Base-by-base conservation (phyloP, 2,888 invertebrate genomes). In the Pristionchus mayeri region DNA sequence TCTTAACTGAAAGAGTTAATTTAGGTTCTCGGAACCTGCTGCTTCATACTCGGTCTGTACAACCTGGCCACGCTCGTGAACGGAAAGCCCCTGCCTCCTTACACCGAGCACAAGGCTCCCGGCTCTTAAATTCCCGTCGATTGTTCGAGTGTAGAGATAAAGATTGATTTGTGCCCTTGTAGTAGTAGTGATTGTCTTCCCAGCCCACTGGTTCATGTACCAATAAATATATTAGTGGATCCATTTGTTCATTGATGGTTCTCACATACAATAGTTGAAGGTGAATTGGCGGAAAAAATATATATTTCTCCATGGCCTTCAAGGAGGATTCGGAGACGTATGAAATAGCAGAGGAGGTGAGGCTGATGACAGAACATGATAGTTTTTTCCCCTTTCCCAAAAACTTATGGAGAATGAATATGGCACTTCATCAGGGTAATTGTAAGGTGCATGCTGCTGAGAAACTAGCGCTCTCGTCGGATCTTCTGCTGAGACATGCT, bases 71-170 rank as follows among this genome's bases (percentile, higher is more conserved):
- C 89, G 40, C 86, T 91, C 84, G 86, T 84, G 85, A 40, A 87
- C 86, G 91, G 91, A 83, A 88, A 89, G 85, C 91, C 91, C 84
- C 88, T 91, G 27, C 89, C 89, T 86, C 91, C 91, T 80, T 89
- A 88, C 88, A 87, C 88, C 86, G 86, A 88, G 85, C 86, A 87
- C 86, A 89, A 90, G 87, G 90, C 90, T 75, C 90, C 90, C 85
- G 90, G 90, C 86, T 87, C 88, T 75, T 89, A 88, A 88, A 84
- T 21, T 40, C 30, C 44, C 40, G 40, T 30, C 30, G 60, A 81
- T 48, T 60, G 40, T 60, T 60, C 60, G 67, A 81, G 57, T 81
- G 81, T 81, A 81, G 81, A 81, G 81, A 81, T 81, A 81, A 81
- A 81, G 81, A 24, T 40, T 57, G 67, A 81, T 60, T 81, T 40